Percentiles rank a stretch among this genome's conserved stretches.
Conservation (phyloP, 2,888 invertebrate genomes). For the Drosophila diplacantha region DNA sequence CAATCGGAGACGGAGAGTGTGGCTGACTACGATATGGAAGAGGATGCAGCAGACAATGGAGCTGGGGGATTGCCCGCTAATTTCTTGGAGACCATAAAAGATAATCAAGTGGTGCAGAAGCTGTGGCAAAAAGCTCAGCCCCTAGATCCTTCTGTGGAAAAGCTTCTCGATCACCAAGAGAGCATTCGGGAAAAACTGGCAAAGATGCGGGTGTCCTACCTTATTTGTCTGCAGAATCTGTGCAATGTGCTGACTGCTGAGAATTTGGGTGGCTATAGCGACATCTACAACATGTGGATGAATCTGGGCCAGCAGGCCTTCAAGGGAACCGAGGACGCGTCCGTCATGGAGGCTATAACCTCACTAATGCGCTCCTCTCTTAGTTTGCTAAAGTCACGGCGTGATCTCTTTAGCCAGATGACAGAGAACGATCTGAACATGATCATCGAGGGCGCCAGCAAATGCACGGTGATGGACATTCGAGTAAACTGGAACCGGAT, state of each 20-base stretch:
- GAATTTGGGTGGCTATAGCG: slow-evolving; percentile 82
- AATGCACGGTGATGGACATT: slow-evolving; percentile 80
- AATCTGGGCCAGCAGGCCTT: slow-evolving; percentile 83
- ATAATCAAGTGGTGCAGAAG: slow-evolving; percentile 81
- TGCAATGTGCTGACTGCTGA: slow-evolving; percentile 81
- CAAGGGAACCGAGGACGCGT: slow-evolving; percentile 79
- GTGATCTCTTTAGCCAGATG: slow-evolving; percentile 80
- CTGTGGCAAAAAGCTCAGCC: slow-evolving; percentile 81
- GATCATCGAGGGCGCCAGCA: slow-evolving; percentile 78
- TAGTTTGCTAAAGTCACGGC: slow-evolving; percentile 81
- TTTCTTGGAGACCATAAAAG: slow-evolving; percentile 81
- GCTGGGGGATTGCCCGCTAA: slow-evolving; percentile 80
- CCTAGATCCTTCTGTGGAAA: slow-evolving; percentile 79
- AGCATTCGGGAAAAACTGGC: slow-evolving; percentile 76
- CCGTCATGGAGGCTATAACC: slow-evolving; percentile 84
- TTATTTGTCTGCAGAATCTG: slow-evolving; percentile 85
- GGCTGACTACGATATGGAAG: slow-evolving; percentile 73
- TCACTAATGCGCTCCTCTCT: slow-evolving; percentile 86
- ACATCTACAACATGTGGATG: slow-evolving; percentile 83
- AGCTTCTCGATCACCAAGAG: slow-evolving; percentile 78
- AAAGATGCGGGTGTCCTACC: slow-evolving; percentile 82
- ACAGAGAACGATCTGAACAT: slow-evolving; percentile 80
- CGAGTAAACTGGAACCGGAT: slow-evolving; percentile 81
- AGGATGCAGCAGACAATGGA: slow-evolving; percentile 67
- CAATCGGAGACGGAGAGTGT: slow-evolving; percentile 78